A percentile compares a stretch with the other conserved stretches of the same genome.
Conservation (phyloP, 35 echinoderm and acorn worm genomes). For the Lytechinus pictus region DNA sequence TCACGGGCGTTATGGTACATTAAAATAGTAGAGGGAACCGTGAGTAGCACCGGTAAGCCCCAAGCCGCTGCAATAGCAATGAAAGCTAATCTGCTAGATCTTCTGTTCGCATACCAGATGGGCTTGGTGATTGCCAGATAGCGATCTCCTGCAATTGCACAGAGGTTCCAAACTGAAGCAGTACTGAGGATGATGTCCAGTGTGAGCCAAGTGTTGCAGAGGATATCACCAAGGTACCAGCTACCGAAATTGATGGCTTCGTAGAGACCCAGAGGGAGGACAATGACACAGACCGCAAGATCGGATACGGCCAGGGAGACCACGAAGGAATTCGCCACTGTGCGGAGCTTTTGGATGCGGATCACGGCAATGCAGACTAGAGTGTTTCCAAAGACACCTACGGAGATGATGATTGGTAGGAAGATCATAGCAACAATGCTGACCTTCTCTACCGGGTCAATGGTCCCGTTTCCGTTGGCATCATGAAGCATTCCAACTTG, state of each 20-base stretch:
- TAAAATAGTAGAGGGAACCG: slow-evolving; percentile 56
- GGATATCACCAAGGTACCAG: slow-evolving; percentile 31
- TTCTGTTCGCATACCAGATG: slow-evolving; percentile 61
- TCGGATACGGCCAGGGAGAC: slow-evolving; percentile 85
- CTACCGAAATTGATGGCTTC: not conserved
- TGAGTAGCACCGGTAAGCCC: slow-evolving; percentile 53
- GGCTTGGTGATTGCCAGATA: slow-evolving; percentile 72
- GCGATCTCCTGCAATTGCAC: slow-evolving; percentile 62
- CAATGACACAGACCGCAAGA: slow-evolving; percentile 57
- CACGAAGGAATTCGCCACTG: slow-evolving; percentile 77
- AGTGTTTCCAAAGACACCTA: slow-evolving; percentile 75
- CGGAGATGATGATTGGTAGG: slow-evolving; percentile 59
- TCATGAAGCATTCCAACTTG: not conserved
- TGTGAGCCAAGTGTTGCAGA: slow-evolving; percentile 47
- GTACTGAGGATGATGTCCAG: slow-evolving; percentile 50
- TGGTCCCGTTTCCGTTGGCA: not conserved
- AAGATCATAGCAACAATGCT: slow-evolving; percentile 50
- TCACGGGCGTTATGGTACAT: not conserved
- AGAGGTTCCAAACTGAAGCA: slow-evolving; percentile 71
- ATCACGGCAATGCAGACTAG: slow-evolving; percentile 73
- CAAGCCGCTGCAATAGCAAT: slow-evolving; percentile 64
- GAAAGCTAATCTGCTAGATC: not conserved
- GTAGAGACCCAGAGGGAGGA: slow-evolving; percentile 56
- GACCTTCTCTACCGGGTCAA: slow-evolving; percentile 37
- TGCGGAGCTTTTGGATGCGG: slow-evolving; percentile 65